Evolutionary conservation across 1,140 invertebrate genomes (phyloP), one percentile per base, ranked within the genome.

Genomic region (Heliothis subflexa): DNA sequence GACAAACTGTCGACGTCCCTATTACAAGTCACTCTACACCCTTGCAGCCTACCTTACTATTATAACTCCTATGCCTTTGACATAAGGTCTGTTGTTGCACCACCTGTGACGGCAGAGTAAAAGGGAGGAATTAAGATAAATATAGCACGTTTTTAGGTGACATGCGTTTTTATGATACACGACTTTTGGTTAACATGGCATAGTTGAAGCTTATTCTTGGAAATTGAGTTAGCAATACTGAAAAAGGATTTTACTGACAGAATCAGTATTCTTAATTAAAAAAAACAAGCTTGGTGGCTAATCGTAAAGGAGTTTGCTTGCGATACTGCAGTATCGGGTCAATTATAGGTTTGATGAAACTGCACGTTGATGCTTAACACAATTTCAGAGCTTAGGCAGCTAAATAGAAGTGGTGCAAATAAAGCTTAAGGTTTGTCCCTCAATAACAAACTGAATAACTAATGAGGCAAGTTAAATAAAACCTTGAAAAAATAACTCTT

Each of bases 111-210:
- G 50, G 11, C 12, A 33, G 16, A 52, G 62, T 74, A 50, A 73
- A 79, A 72, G 73, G 73, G 76, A 74, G 52, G 73, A 82, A 81
- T 84, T 78, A 84, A 82, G 83, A 84, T 72, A 81, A 84, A 84
- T 84, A 79, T 70, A 33, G 25, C 18, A 55, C 12, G 71, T 70
- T 76, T 78, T 79, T 79, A 40, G 72, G 64, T 61, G 14, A 49
- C n/a, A 28, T 50, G 14, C 28, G 54, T 0, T 25, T 73, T 74
- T 74, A 61, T 57, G 72, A 47, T 47, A 59, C 10, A 18, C 28
- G 59, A 21, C 54, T 16, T 18, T 55, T 18, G 16, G 18, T 55
- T 7, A 18, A 55, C 14, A n/a, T 54, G 50, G 14, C 14, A 3
- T 7, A 16, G n/a, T 54, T 54, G 14, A 52, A 16, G 50, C 9